Base-by-base conservation (phyloP, 1,140 invertebrate species). In the Heterodera carotae region DNA sequence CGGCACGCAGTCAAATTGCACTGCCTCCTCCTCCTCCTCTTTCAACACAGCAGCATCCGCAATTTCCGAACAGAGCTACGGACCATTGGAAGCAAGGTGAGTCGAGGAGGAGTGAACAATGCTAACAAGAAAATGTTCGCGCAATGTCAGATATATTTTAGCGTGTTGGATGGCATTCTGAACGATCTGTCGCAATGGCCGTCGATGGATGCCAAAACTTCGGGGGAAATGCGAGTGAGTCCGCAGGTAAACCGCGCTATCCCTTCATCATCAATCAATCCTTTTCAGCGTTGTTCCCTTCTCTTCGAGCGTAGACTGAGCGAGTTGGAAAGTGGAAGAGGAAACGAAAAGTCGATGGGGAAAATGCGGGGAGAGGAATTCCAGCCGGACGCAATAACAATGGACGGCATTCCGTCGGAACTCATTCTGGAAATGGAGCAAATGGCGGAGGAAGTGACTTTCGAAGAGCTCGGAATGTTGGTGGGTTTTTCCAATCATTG, bases 121-220 rank as follows among this genome's bases (percentile, higher is more conserved):
- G 34, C 7, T 31, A 72, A 72, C n/a, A n/a, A n/a, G n/a, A n/a
- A n/a, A n/a, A n/a, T n/a, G n/a, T n/a, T n/a, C n/a, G n/a, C n/a
- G 7, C 29, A 22, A 59, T 22, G 15, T 72, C 27, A 25, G 27
- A 8, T 12, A 12, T 56, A 22, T 22, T 56, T 34, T 22, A 73
- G 71, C 39, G 36, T 74, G 33, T 31, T 74, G 25, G 71, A 74
- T 74, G 71, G 64, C 15, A 74, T 74, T 25, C 29, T 74, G 10
- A 74, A 74, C 34, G 71, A 74, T 60, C 36, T 74, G 10, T 59
- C 59, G 59, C 27, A 27, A 34, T 36, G 59, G 29, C 71, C 59
- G 18, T 56, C 36, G 31, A 22, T 5, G 18, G 36, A 74, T 15
- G 39, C 33, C 6, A 43, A 74, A 66, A 66, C 71, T 12, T 27